These are phyloP conservation scores for Hydraecia micacea DNA, from an alignment of 2,888 invertebrate genomes.

Conservation along the genomic window DNA sequence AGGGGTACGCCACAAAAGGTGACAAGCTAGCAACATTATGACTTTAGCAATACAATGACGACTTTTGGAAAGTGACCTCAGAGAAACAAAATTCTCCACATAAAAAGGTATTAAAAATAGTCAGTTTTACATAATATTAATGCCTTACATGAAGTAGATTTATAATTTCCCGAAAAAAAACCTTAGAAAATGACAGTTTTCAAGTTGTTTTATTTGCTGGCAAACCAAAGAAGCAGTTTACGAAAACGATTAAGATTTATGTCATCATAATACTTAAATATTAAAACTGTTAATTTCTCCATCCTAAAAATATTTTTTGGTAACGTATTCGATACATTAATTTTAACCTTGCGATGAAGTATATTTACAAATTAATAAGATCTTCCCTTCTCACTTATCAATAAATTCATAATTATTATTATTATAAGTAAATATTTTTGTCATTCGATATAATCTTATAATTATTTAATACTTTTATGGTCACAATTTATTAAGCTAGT, in stretches of 20 bases:
- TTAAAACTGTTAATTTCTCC: conserved; percentile 27
- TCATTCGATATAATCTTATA: conserved; percentile 33
- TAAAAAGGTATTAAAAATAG: conserved; percentile 65
- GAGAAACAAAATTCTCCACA: conserved; percentile 42
- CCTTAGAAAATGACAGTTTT: conserved; percentile 18
- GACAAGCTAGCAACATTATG: conserved; percentile 48
- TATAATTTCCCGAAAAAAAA: conserved; percentile 15
- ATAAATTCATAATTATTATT: conserved; percentile 56
- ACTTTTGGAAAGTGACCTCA: conserved; percentile 30
- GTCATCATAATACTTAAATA: not conserved
- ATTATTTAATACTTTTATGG: conserved; percentile 54
- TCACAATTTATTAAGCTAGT: conserved; percentile 40
- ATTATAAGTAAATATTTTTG: conserved; percentile 37
- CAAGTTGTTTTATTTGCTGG: conserved; percentile 1
- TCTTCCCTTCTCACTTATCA: conserved; percentile 23
- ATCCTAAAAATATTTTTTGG: conserved; percentile 43
- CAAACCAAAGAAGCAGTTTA: conserved; percentile 13
- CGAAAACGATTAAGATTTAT: conserved; percentile 8
- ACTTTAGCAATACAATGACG: conserved; percentile 26
- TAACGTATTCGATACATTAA: conserved; percentile 44
- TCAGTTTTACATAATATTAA: conserved; percentile 50
- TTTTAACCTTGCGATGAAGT: conserved; percentile 34
- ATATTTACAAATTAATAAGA: conserved; percentile 50
- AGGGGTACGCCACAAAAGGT: conserved; percentile 48
- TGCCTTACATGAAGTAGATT: conserved; percentile 38